These are phyloP conservation scores for Vultur gryphus DNA, from an alignment of 2,797 vertebrate species.

Conservation along the genomic window DNA sequence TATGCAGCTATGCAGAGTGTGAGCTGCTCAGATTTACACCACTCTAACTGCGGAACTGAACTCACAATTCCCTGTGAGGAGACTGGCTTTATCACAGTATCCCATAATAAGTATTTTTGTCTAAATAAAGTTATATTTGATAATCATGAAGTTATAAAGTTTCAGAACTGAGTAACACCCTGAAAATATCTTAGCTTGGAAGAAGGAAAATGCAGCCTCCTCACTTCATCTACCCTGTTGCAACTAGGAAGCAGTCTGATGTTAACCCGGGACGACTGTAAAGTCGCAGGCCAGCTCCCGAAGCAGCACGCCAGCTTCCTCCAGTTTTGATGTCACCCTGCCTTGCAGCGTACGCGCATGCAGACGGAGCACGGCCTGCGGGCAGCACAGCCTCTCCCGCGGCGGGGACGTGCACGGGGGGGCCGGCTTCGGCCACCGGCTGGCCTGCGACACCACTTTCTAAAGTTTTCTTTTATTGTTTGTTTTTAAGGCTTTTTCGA, in stretches of 20 bases:
- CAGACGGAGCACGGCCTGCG: neutral
- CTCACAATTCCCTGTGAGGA: neutral
- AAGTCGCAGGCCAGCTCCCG: neutral
- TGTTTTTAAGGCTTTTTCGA: neutral
- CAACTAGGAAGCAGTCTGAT: fast-evolving
- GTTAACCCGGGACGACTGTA: fast-evolving
- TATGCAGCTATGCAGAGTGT: fast-evolving
- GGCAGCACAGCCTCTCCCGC: neutral
- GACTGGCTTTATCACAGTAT: fast-evolving
- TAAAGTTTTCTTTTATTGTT: neutral
- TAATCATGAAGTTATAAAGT: fast-evolving
- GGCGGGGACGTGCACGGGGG: neutral
- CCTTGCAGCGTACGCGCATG: fast-evolving
- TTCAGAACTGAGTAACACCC: neutral
- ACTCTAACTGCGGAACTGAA: neutral
- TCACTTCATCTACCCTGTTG: fast-evolving
- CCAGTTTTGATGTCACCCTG: fast-evolving
- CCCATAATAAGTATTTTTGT: neutral
- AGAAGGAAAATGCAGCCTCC: neutral
- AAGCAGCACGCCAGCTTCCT: fast-evolving
- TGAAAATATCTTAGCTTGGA: neutral
- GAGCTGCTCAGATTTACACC: neutral
- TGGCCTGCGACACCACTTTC: neutral
- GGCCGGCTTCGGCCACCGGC: neutral
- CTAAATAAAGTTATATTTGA: neutral